Conservation (phyloP, 2,113 vertebrate genomes). For the Setophaga petechia region DNA sequence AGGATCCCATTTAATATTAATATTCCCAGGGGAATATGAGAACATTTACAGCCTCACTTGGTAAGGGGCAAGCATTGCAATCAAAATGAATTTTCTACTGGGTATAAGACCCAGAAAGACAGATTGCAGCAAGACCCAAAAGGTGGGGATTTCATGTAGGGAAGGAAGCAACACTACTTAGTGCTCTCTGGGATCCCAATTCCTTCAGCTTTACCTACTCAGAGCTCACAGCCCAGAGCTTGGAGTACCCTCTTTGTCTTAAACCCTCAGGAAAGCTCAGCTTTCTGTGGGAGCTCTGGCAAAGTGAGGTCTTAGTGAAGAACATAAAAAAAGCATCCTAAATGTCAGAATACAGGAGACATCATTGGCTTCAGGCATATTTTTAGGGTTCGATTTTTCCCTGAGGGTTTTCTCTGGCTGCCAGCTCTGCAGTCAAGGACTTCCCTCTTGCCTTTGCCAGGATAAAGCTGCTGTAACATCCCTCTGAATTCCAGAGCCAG, state of each 20-base stretch:
- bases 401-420: background rate
- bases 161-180: background rate
- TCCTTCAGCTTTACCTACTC: background rate
- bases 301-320: background rate
- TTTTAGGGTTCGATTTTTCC: background rate
- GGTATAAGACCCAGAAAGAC: background rate
- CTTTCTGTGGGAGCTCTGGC: background rate
- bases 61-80: background rate
- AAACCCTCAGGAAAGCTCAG: background rate
- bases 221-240: background rate
- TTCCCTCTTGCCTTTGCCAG: background rate
- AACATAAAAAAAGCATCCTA: background rate
- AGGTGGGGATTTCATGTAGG: background rate
- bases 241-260: background rate
- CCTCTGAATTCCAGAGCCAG: background rate
- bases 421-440: slow-evolving; percentile 1
- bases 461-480: background rate
- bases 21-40: background rate
- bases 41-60: background rate
- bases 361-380: background rate
- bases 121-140: background rate
- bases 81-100: background rate
- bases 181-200: background rate
- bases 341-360: background rate
- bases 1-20: background rate